Evolutionary conservation across 2,888 invertebrate species (phyloP).

Genomic region (Stomorhina lunata): DNA sequence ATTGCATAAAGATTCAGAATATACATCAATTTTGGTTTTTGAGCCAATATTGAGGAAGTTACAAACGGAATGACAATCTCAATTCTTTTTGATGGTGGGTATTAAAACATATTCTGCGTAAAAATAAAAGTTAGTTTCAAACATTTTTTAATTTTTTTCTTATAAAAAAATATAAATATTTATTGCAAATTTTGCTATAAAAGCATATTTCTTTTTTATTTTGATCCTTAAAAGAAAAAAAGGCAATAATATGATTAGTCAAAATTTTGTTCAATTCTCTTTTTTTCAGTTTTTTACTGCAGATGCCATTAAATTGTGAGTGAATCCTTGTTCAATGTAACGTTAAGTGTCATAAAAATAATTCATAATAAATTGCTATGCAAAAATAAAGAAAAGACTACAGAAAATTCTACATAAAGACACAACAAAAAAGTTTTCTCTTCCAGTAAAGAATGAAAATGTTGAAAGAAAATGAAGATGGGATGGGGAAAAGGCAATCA

Average conservation of each 20-base stretch:
- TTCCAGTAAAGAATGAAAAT: not conserved
- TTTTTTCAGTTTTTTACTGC: too few relatives aligned
- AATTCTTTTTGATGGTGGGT: too few relatives aligned
- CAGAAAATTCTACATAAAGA: not conserved
- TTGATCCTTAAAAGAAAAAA: not conserved
- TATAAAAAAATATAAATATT: not conserved
- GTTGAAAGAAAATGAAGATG: not conserved
- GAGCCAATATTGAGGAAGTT: too few relatives aligned
- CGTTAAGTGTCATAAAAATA: constrained; percentile 80
- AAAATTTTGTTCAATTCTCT: constrained; percentile 38
- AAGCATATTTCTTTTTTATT: constrained; percentile 15
- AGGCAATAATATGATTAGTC: constrained; percentile 32
- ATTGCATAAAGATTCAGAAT: too few relatives aligned
- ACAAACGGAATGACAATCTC: too few relatives aligned
- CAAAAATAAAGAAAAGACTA: constrained; percentile 66
- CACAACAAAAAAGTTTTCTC: constrained; percentile 4
- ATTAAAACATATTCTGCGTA: too few relatives aligned
- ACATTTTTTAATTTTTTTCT: not conserved
- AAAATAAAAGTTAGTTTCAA: too few relatives aligned
- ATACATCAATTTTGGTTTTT: too few relatives aligned
- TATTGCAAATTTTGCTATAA: not conserved
- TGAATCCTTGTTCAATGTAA: constrained; percentile 72
- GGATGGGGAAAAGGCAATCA: constrained; percentile 36
- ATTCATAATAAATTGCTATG: constrained; percentile 80
- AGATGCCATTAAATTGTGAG: constrained; percentile 61